These are phyloP conservation scores for Saturnia pavonia DNA, from an alignment of 2,888 invertebrate genomes.

Conservation along the genomic window DNA sequence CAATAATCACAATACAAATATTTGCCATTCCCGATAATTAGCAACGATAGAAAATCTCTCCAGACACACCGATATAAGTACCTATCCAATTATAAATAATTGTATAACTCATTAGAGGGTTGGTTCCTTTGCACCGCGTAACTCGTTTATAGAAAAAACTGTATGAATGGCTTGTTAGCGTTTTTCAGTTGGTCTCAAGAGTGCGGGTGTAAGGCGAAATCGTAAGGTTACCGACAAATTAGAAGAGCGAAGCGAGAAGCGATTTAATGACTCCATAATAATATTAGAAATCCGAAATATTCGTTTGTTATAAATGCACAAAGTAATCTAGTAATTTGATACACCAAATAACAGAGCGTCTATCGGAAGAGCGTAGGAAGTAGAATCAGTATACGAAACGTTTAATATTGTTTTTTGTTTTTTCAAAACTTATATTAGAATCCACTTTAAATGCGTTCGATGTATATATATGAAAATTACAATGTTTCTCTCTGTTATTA, in stretches of 20 bases:
- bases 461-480: too few relatives aligned
- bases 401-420: too few relatives aligned
- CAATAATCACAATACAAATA: conserved; percentile 31
- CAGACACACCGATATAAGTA: conserved; percentile 35
- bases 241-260: conserved; percentile 33
- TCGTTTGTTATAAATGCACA: background rate
- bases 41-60: conserved; percentile 37
- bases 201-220: conserved; percentile 54
- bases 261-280: background rate
- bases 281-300: background rate
- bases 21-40: conserved; percentile 39
- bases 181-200: conserved; percentile 63
- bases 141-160: conserved; percentile 65
- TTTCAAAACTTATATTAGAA: too few relatives aligned
- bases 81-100: conserved; percentile 67
- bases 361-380: too few relatives aligned
- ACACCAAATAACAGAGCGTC: too few relatives aligned
- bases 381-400: too few relatives aligned
- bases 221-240: conserved; percentile 34
- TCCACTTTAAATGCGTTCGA: too few relatives aligned
- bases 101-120: conserved; percentile 59
- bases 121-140: conserved; percentile 56
- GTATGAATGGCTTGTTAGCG: conserved; percentile 73
- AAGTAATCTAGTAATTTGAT: too few relatives aligned
- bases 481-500: too few relatives aligned